Percentiles rank a stretch among this genome's conserved stretches.
Evolutionary conservation across 2,888 invertebrate species (phyloP).

Genomic region (Phrixothrix hirtus): DNA sequence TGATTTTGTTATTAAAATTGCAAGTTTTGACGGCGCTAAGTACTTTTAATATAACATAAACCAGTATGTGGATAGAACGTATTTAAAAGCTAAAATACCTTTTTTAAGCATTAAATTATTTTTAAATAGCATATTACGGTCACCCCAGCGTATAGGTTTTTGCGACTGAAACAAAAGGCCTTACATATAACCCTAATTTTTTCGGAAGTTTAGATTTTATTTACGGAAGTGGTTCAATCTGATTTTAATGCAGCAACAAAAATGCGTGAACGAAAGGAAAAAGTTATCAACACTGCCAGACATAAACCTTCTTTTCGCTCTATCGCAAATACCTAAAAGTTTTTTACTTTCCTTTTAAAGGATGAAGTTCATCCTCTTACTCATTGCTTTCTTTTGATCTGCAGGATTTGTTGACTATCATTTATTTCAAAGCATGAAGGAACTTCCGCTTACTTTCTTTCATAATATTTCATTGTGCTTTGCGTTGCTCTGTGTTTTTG

Average conservation of each 20-base stretch:
- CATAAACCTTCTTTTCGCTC: conserved; percentile 10
- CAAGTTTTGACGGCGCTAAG: no score
- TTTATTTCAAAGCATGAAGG: conserved; percentile 26
- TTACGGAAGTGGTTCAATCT: conserved; percentile 13
- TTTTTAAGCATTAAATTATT: no score
- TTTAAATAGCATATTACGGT: no score
- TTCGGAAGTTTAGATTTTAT: conserved; percentile 10
- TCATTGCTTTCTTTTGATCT: conserved; percentile 31
- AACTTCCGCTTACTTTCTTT: conserved; percentile 19
- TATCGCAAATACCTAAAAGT: conserved; percentile 24
- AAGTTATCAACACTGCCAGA: conserved; percentile 12
- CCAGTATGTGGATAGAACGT: no score
- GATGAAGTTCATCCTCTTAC: conserved; percentile 23
- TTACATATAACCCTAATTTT: conserved; percentile 9
- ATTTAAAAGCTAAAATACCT: no score
- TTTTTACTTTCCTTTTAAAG: conserved; percentile 23
- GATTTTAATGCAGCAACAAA: conserved; percentile 17
- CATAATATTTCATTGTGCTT: conserved; percentile 21
- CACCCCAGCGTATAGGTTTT: no score
- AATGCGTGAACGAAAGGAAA: conserved; percentile 4
- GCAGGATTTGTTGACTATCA: conserved; percentile 28
- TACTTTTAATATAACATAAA: no score
- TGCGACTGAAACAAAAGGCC: conserved; percentile 7
- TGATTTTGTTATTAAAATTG: no score
- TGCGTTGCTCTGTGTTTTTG: conserved; percentile 17